A percentile compares a stretch with the other conserved stretches of the same genome.
These are phyloP conservation scores for Champsocephalus esox DNA, from an alignment of 2,797 vertebrate species.

Conservation along the genomic window DNA sequence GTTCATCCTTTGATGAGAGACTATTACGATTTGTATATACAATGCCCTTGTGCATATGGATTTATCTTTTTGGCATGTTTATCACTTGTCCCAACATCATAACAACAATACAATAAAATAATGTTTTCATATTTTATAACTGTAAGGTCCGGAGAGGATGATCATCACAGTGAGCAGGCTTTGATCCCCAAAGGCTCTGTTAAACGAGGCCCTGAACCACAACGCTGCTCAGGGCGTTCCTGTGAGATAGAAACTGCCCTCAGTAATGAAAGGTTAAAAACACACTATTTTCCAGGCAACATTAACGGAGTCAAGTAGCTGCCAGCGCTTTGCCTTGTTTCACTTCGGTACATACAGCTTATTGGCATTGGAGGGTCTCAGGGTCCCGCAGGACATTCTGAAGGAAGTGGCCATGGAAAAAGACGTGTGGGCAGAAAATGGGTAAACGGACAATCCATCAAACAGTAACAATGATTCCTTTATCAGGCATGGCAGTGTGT, in stretches of 20 bases:
- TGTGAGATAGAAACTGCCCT: not conserved
- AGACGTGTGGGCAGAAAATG: not conserved
- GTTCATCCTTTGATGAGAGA: too few relatives aligned
- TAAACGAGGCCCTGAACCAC: not conserved
- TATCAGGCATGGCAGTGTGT: constrained; percentile 11
- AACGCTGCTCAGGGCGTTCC: not conserved
- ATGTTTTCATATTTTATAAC: not conserved
- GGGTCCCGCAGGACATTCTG: not conserved
- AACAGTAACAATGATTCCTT: constrained; percentile 22
- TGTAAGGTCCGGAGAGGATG: not conserved
- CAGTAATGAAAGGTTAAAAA: not conserved
- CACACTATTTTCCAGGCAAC: not conserved
- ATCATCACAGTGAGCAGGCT: not conserved
- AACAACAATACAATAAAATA: not conserved
- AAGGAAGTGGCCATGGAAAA: not conserved
- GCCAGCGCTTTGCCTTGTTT: not conserved
- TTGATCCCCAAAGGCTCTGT: not conserved
- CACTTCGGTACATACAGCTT: not conserved
- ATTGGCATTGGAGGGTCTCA: not conserved
- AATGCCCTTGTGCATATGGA: too few relatives aligned
- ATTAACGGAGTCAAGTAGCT: not conserved
- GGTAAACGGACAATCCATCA: constrained; percentile 21
- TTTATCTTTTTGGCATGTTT: too few relatives aligned
- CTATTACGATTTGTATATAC: too few relatives aligned
- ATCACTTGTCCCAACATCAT: not conserved